phyloP scores from a whole-genome alignment of 2,888 invertebrate species.

The Syritta pipiens region DNA sequence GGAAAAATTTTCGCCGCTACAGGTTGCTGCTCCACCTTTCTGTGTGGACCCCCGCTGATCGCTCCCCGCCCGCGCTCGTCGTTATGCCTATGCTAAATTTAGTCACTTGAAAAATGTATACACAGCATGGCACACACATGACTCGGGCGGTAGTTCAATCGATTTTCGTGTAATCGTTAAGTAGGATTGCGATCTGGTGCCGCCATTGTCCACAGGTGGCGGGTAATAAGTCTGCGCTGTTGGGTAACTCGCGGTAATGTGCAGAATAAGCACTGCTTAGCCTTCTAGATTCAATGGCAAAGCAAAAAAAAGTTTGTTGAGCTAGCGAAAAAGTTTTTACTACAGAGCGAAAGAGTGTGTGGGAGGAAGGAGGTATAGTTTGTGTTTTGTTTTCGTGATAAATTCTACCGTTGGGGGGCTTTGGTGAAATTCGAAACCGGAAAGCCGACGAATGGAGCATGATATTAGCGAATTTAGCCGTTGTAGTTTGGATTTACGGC shows the following conservation, averaged over 20 bases:
- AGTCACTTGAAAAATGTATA: conserved; percentile 22
- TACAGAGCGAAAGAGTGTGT: not conserved
- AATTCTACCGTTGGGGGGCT: not conserved
- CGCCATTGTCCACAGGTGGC: conserved; percentile 12
- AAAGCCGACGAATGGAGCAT: too few species aligned
- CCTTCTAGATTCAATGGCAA: not conserved
- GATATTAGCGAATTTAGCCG: not conserved
- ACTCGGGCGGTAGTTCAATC: conserved; percentile 32
- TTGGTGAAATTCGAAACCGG: not conserved
- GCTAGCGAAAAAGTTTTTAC: too few species aligned
- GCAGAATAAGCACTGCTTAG: conserved; percentile 3
- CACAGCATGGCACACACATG: too few species aligned
- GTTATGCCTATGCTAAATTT: conserved; percentile 31
- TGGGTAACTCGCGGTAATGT: not conserved
- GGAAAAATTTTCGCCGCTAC: conserved; percentile 12
- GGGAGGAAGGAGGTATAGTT: not conserved
- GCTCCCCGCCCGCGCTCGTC: not conserved
- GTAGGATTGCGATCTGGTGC: conserved; percentile 6
- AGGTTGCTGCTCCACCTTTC: conserved; percentile 21
- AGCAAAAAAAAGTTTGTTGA: conserved; percentile 3
- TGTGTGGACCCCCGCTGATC: not conserved
- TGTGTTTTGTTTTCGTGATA: not conserved
- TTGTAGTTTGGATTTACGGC: not conserved
- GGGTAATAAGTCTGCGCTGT: not conserved
- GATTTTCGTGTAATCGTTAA: conserved; percentile 47